These are phyloP conservation scores for Papilio glaucus DNA, from an alignment of 1,140 invertebrate genomes.

Conservation along the genomic window DNA sequence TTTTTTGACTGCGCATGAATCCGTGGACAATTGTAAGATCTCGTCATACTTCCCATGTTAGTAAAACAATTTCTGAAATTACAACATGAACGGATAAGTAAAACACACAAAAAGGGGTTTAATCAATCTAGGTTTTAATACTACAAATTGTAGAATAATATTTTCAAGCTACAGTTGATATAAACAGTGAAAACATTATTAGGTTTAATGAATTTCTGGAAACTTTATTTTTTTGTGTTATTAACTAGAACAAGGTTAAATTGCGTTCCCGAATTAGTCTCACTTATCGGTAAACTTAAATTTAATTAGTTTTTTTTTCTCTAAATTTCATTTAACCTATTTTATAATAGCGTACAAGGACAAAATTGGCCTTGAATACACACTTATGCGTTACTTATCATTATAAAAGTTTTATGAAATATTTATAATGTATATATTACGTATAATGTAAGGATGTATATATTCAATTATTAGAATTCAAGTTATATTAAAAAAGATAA, in stretches of 20 bases:
- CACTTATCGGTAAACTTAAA: conserved; percentile 27
- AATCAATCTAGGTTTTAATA: background rate
- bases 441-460: no score
- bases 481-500: no score
- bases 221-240: conserved; percentile 41
- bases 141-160: conserved; percentile 1
- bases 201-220: conserved; percentile 42
- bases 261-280: conserved; percentile 46
- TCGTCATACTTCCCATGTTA: no score
- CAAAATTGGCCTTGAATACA: background rate
- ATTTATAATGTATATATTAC: no score
- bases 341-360: conserved; percentile 20
- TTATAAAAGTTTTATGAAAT: no score
- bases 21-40: no score
- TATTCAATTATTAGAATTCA: no score
- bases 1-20: no score
- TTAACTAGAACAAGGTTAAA: conserved; percentile 47
- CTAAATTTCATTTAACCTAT: background rate
- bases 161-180: background rate
- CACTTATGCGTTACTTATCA: background rate
- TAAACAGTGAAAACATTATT: conserved; percentile 37
- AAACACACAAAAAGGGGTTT: background rate
- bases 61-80: no score
- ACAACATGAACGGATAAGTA: no score
- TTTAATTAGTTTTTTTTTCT: background rate